A percentile compares a stretch with the other conserved stretches of the same genome.
These are phyloP conservation scores for Microchrysa polita DNA, from an alignment of 2,888 invertebrate genomes.

Conservation along the genomic window DNA sequence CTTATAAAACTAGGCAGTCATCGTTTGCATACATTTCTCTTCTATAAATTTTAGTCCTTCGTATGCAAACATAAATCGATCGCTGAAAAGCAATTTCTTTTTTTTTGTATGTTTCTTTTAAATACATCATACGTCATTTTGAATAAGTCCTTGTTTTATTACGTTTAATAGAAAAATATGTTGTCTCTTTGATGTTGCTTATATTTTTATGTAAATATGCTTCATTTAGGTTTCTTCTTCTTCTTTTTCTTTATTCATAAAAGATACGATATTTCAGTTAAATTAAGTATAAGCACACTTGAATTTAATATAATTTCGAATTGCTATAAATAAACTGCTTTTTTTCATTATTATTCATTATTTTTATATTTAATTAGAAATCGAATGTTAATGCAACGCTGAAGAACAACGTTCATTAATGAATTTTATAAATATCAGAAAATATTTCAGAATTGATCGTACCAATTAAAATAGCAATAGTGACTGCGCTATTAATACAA, in stretches of 20 bases:
- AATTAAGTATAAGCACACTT: conserved; percentile 13
- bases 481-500: conserved; percentile 42
- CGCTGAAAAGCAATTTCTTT: too few relatives aligned
- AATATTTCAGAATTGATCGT: conserved; percentile 12
- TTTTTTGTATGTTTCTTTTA: too few relatives aligned
- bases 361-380: background rate
- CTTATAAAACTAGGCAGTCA: conserved; percentile 49
- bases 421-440: conserved; percentile 6
- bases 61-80: background rate
- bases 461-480: conserved; percentile 9
- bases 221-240: too few relatives aligned
- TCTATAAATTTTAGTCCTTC: background rate
- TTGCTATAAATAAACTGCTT: conserved; percentile 14
- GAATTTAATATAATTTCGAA: conserved; percentile 17
- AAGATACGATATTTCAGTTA: conserved; percentile 39
- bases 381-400: background rate
- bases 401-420: background rate
- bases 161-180: conserved; percentile 47
- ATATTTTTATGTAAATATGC: conserved; percentile 41
- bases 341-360: conserved; percentile 27
- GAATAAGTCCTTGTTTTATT: conserved; percentile 6
- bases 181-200: conserved; percentile 37
- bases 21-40: conserved; percentile 34
- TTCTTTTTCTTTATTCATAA: conserved; percentile 22
- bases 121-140: too few relatives aligned